phyloP scores from a whole-genome alignment of 2,113 vertebrate genomes.

The Daubentonia madagascariensis region DNA sequence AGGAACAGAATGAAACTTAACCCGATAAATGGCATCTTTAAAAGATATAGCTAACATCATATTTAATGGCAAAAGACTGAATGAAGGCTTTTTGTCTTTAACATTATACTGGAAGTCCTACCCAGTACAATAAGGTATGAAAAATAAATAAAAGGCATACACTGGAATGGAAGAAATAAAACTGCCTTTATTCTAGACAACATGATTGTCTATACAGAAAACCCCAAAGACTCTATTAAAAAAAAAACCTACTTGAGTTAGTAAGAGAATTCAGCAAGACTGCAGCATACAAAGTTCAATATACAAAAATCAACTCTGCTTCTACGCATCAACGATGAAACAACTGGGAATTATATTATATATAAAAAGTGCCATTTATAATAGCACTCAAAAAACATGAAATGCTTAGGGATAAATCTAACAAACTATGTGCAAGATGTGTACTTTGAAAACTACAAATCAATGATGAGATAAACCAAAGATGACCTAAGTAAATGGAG shows the following conservation, averaged over 20 bases:
- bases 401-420: background rate
- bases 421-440: background rate
- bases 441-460: background rate
- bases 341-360: background rate
- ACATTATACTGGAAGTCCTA: background rate
- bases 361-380: background rate
- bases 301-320: background rate
- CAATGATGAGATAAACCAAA: background rate
- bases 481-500: background rate
- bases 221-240: background rate
- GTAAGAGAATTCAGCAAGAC: background rate
- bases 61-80: background rate
- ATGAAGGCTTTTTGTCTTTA: background rate
- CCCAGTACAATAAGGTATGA: background rate
- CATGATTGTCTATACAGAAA: background rate
- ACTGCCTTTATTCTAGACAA: background rate
- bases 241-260: background rate
- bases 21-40: background rate
- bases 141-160: background rate
- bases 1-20: background rate
- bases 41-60: background rate
- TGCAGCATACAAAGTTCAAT: background rate
- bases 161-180: background rate
- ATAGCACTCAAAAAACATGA: background rate
- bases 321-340: background rate